Evolutionary conservation across 2,797 vertebrate genomes (phyloP).

Genomic region (Parotocinclus haroldoi): DNA sequence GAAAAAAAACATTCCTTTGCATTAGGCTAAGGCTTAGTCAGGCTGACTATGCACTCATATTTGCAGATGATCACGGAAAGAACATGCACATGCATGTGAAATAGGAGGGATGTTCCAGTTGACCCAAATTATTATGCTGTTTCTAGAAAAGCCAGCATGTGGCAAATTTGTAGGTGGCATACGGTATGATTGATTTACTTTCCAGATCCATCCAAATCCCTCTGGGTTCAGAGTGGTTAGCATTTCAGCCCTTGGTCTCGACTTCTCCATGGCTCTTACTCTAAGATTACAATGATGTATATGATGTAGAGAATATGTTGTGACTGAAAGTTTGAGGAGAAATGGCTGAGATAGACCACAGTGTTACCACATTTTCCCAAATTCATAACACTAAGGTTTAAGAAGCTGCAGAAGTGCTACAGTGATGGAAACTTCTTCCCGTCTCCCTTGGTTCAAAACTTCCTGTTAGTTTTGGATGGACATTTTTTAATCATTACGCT

Average conservation of each 20-base stretch:
- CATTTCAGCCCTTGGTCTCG: constrained; percentile 18
- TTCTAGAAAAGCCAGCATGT: not conserved
- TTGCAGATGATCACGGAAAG: constrained; percentile 33
- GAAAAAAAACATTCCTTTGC: too few relatives aligned
- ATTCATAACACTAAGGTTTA: constrained; percentile 22
- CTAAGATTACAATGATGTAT: constrained; percentile 22
- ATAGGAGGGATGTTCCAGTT: not conserved
- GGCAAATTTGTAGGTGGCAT: not conserved
- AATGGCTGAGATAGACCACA: constrained; percentile 23
- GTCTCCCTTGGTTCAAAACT: not conserved
- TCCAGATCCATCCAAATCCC: not conserved
- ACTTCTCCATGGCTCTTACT: constrained; percentile 4
- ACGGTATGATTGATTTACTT: constrained; percentile 4
- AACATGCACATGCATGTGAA: constrained; percentile 24
- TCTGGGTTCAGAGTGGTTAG: constrained; percentile 9
- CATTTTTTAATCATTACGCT: constrained; percentile 1
- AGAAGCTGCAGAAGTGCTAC: constrained; percentile 24
- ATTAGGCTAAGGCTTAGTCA: constrained; percentile 39
- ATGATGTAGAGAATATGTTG: constrained; percentile 29
- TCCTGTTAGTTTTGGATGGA: constrained; percentile 10
- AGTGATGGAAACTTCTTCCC: constrained; percentile 33
- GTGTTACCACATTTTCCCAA: constrained; percentile 37
- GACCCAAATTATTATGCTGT: not conserved
- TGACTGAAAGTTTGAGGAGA: constrained; percentile 4
- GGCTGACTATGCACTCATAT: constrained; percentile 1